A percentile compares a stretch with the other conserved stretches of the same genome.
Conservation (phyloP, 1,140 invertebrate genomes). For the Chelonus insularis region DNA sequence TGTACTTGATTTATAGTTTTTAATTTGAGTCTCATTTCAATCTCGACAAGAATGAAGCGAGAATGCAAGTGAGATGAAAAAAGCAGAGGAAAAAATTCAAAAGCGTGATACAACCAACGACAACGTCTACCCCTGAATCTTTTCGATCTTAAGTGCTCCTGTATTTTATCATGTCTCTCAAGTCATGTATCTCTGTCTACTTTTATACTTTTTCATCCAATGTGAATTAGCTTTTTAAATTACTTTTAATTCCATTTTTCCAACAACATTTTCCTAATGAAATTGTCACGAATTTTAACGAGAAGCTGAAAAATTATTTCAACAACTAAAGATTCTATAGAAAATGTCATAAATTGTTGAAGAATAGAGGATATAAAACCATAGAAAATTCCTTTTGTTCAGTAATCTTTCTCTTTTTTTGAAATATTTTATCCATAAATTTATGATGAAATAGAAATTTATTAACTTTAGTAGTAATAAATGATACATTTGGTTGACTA, state of each 20-base stretch:
- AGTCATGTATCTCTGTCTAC: conserved; percentile 26
- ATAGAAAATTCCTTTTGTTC: too few species aligned
- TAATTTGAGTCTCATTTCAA: conserved; percentile 52
- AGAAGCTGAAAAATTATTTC: not conserved
- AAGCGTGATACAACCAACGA: conserved; percentile 7
- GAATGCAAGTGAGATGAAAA: conserved; percentile 18
- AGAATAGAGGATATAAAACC: too few species aligned
- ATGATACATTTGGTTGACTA: too few species aligned
- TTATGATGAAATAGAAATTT: too few species aligned
- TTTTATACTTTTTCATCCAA: too few species aligned
- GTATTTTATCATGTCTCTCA: conserved; percentile 24
- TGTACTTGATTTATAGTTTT: conserved; percentile 53
- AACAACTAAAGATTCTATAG: not conserved
- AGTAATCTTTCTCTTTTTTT: not conserved
- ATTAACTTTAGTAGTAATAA: too few species aligned
- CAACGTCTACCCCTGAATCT: conserved; percentile 35
- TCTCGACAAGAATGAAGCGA: conserved; percentile 28
- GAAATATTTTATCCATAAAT: not conserved
- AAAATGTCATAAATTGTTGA: not conserved
- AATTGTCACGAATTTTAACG: not conserved
- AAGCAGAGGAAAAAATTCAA: conserved; percentile 37
- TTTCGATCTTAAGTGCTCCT: conserved; percentile 44
- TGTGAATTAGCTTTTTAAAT: too few species aligned
- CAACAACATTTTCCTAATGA: too few species aligned
- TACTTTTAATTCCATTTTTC: too few species aligned